Evolutionary conservation across 2,113 vertebrate species (phyloP).

Genomic region (Varanus salvator): DNA sequence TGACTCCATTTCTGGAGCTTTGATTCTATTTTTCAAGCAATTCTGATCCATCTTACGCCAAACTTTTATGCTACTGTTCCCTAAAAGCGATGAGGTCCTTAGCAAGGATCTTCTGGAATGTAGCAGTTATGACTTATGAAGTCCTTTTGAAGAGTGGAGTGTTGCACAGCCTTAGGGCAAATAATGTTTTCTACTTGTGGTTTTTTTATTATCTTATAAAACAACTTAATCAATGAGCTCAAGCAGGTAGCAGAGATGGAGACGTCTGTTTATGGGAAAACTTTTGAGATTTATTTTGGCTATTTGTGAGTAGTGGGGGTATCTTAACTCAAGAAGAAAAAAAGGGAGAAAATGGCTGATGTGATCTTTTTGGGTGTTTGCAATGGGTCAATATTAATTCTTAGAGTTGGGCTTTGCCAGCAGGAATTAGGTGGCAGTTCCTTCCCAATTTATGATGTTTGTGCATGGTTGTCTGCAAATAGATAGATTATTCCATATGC

Average conservation of each 20-base stretch:
- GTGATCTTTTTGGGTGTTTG: neutral
- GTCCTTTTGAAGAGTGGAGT: constrained; percentile 33
- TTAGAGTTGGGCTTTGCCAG: constrained; percentile 11
- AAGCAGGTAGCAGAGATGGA: constrained; percentile 50
- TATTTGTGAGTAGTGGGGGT: neutral
- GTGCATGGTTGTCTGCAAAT: constrained; percentile 41
- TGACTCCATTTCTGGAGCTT: neutral
- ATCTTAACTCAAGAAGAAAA: constrained; percentile 18
- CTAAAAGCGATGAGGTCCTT: neutral
- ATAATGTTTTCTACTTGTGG: constrained; percentile 25
- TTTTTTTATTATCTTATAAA: constrained; percentile 56
- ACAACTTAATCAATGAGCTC: constrained; percentile 64
- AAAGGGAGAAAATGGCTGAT: constrained; percentile 24
- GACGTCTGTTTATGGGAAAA: constrained; percentile 60
- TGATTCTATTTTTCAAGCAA: neutral
- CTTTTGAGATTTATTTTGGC: constrained; percentile 66
- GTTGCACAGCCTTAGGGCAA: constrained; percentile 17
- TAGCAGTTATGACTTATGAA: constrained; percentile 45
- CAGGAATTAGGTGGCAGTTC: constrained; percentile 7
- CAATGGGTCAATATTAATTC: constrained; percentile 34
- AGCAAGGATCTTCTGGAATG: constrained; percentile 14
- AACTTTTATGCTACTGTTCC: neutral
- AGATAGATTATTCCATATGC: constrained; percentile 77
- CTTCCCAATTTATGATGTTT: constrained; percentile 34
- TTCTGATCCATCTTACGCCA: neutral